phyloP scores from a whole-genome alignment of 2,888 invertebrate species.

The Lumbricus terrestris region DNA sequence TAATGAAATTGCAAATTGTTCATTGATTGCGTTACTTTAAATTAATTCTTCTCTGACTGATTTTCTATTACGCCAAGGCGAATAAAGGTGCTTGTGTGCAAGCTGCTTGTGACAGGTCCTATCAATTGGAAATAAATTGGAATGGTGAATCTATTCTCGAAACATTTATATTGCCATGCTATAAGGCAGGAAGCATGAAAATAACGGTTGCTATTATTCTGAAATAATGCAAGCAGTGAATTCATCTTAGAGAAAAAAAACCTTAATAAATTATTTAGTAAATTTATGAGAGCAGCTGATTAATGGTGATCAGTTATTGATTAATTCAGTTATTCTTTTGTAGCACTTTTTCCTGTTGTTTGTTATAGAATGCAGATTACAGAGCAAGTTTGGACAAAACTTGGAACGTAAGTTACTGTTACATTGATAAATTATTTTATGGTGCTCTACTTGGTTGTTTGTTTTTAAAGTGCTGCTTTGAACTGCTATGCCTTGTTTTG shows the following conservation, averaged over 20 bases:
- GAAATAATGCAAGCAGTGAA: background rate
- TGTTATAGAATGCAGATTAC: constrained; percentile 17
- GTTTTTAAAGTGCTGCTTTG: background rate
- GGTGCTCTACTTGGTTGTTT: background rate
- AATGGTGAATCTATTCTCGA: background rate
- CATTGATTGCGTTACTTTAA: background rate
- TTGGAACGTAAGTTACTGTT: constrained; percentile 10
- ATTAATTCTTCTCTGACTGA: background rate
- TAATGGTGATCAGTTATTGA: background rate
- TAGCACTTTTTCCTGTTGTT: background rate
- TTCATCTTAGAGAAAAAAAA: no score
- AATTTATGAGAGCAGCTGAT: background rate
- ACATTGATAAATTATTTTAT: background rate
- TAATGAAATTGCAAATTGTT: background rate
- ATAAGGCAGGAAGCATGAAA: background rate
- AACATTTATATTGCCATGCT: no score
- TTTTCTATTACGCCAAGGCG: background rate
- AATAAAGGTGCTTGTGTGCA: background rate
- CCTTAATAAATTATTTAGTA: background rate
- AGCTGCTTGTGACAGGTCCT: background rate
- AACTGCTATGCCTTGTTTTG: background rate
- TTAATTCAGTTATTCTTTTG: background rate
- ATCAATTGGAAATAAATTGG: background rate
- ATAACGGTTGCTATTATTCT: background rate
- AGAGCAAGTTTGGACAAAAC: constrained; percentile 20